Percentiles rank a stretch among this genome's conserved stretches.
These are phyloP conservation scores for Zelostemma sp. DNA, from an alignment of 1,140 invertebrate genomes.

Conservation along the genomic window DNA sequence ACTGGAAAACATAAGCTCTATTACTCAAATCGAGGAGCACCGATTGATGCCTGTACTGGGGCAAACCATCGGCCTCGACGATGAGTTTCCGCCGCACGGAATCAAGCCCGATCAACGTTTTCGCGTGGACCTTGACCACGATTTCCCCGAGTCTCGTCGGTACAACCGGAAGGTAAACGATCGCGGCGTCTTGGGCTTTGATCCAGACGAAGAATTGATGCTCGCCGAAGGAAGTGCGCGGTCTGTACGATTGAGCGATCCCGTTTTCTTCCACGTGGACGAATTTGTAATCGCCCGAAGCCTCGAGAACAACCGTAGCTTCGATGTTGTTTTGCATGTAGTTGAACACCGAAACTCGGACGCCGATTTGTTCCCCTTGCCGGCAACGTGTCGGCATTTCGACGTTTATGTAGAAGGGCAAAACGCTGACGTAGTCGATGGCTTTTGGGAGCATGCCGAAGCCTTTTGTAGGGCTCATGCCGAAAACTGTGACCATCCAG, in stretches of 20 bases:
- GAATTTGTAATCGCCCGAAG: constrained; percentile 92
- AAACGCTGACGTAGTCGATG: constrained; percentile 84
- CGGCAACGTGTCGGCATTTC: constrained; percentile 88
- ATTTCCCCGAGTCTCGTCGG: constrained; percentile 85
- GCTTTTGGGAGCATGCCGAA: constrained; percentile 87
- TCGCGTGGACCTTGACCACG: constrained; percentile 84
- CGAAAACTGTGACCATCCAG: constrained; percentile 94
- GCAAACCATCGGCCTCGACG: constrained; percentile 93
- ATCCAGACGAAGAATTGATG: constrained; percentile 96
- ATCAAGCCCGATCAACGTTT: constrained; percentile 88
- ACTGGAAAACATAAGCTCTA: constrained; percentile 91
- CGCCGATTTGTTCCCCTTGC: constrained; percentile 94
- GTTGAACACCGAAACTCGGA: constrained; percentile 94
- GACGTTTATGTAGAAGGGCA: constrained; percentile 95
- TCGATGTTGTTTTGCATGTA: constrained; percentile 88
- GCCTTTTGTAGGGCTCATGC: constrained; percentile 86
- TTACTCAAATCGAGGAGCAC: constrained; percentile 92
- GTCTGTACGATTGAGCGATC: constrained; percentile 86
- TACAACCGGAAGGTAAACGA: constrained; percentile 93
- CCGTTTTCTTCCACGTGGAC: constrained; percentile 94
- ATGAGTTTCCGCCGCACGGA: constrained; percentile 78
- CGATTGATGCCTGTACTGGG: constrained; percentile 92
- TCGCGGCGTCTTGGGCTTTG: constrained; percentile 79
- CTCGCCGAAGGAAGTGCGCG: constrained; percentile 89
- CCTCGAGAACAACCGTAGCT: constrained; percentile 85